Conservation (phyloP, 37 sponge, comb jelly and placozoan species). For the Beroe ovata region DNA sequence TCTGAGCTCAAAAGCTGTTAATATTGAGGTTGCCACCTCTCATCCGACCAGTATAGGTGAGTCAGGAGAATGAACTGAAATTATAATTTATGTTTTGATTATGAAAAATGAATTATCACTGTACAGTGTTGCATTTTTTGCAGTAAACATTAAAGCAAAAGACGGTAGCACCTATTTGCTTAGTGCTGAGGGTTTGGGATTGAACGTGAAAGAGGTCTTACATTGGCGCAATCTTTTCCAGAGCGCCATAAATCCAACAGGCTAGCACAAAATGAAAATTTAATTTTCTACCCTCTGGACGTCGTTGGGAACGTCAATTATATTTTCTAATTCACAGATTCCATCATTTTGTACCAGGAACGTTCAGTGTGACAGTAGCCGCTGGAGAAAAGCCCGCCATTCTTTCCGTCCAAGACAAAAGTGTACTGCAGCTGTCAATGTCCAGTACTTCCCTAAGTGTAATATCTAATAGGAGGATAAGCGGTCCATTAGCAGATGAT, state of each 20-base stretch:
- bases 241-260: conserved; percentile 8
- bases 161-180: not conserved
- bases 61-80: no score
- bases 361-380: not conserved
- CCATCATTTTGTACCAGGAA: no score
- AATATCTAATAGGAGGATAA: not conserved
- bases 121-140: not conserved
- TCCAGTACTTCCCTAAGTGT: not conserved
- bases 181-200: not conserved
- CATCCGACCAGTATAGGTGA: not conserved
- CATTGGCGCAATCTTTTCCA: conserved; percentile 2
- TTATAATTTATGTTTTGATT: no score
- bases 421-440: not conserved
- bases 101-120: no score
- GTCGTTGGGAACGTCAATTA: no score
- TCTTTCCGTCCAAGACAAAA: not conserved
- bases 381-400: not conserved
- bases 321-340: no score
- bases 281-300: no score
- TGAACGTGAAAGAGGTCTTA: not conserved
- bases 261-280: not conserved
- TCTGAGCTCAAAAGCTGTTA: not conserved
- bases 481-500: not conserved
- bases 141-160: not conserved
- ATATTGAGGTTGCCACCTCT: not conserved